These are phyloP conservation scores for Passer montanus DNA, from an alignment of 2,113 vertebrate species.

Conservation along the genomic window DNA sequence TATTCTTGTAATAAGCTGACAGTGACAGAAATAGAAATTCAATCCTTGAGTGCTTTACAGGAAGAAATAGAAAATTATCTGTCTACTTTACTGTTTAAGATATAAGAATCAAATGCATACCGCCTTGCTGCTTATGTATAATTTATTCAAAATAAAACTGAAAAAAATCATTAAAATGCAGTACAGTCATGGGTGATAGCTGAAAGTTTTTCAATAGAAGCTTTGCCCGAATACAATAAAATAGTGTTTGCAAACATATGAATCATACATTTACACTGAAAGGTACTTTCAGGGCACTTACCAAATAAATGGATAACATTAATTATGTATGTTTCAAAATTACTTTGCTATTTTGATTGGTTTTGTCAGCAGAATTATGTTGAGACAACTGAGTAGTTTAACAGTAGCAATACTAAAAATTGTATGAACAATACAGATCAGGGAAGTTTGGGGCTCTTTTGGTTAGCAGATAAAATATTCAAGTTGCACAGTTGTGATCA, in stretches of 20 bases:
- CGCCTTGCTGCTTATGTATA: not conserved
- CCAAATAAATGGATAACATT: not conserved
- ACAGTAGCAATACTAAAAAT: not conserved
- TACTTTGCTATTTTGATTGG: not conserved
- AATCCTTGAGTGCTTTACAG: not conserved
- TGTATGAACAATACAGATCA: not conserved
- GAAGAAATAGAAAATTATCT: not conserved
- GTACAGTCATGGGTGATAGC: not conserved
- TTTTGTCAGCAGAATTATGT: not conserved
- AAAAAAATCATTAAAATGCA: not conserved
- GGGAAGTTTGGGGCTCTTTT: not conserved
- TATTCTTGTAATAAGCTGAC: not conserved
- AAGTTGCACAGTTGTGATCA: not conserved
- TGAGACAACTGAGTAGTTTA: not conserved
- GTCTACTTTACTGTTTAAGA: not conserved
- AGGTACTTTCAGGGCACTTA: not conserved
- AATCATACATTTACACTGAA: not conserved
- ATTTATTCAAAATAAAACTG: not conserved
- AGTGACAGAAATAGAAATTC: not conserved
- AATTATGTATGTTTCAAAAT: not conserved
- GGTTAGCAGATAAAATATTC: not conserved
- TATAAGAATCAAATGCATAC: not conserved
- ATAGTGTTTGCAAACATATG: not conserved
- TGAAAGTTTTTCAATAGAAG: not conserved
- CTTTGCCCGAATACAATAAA: not conserved